Base-by-base conservation (phyloP, 2,113 vertebrate species). In the Notarius lentiginosus region DNA sequence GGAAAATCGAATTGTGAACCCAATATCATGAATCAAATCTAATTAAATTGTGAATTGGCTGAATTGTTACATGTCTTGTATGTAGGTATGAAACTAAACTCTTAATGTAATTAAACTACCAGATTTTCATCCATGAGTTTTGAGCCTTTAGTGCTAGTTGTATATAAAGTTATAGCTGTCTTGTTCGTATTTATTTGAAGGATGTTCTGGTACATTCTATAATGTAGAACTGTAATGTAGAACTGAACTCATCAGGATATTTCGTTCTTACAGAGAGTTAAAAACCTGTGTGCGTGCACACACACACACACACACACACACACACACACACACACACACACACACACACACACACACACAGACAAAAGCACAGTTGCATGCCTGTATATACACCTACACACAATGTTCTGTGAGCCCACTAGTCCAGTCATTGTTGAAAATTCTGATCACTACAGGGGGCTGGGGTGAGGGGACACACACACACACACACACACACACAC, bases 381-480 rank as follows among this genome's bases (percentile, higher is more conserved):
- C 51, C 60, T 27, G 68, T 66, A 60, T 65, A 83, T 79, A 83
- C 81, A 80, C 75, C 79, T 7, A 76, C 87, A 81, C 75, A 83
- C 79, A 87, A 20, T 80, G 76, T 83, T 30, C 58, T 79, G 60
- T 82, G 22, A 68, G 80, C 79, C 86, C 73, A 88, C 63, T n/a
- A 47, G 79, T 66, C 82, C 72, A 83, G 60, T 84, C 86, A 90
- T 30, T 70, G 24, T 51, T 80, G 30, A 65, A 61, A 49, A 73
- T 89, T 80, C 84, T 86, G 61, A 83, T 89, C 79, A 87, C 49
- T 83, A 60, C 80, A 87, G 70, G 84, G 47, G 47, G 34, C 27
- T 5, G n/a, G 20, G 51, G 58, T 51, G 84, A 49, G 11, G 60
- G 41, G n/a, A 60, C 6, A 65, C 47, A 72, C 30, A 17, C 17